Conservation (phyloP, 2,113 vertebrate genomes). For the Mirounga angustirostris region DNA sequence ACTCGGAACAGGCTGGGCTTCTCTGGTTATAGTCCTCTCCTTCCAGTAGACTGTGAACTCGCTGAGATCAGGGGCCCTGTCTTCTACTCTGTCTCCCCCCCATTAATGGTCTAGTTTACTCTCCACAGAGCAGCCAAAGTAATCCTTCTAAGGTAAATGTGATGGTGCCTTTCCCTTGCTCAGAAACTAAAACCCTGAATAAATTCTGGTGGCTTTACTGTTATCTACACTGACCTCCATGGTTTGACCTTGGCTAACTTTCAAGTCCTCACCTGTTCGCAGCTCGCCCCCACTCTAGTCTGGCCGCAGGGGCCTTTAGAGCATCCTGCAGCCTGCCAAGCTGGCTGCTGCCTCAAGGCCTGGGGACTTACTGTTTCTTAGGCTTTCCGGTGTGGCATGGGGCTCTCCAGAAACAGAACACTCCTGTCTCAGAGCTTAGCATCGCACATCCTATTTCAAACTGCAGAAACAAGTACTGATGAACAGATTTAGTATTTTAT, state of each 20-base stretch:
- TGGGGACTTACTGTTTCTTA: not conserved
- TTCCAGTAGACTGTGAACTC: not conserved
- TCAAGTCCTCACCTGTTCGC: not conserved
- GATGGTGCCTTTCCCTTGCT: not conserved
- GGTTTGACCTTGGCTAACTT: not conserved
- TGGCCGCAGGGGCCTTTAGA: not conserved
- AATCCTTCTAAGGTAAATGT: not conserved
- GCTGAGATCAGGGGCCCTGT: not conserved
- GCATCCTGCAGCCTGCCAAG: not conserved
- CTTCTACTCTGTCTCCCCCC: not conserved
- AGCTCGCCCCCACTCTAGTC: not conserved
- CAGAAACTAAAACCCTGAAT: not conserved
- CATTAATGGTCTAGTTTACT: not conserved
- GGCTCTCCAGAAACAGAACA: slow-evolving; percentile 7
- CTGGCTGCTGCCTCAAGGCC: not conserved
- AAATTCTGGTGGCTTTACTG: not conserved
- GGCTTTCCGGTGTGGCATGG: not conserved
- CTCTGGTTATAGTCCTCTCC: not conserved
- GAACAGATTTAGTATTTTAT: slow-evolving; percentile 62
- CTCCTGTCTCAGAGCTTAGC: not conserved
- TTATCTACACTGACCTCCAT: not conserved
- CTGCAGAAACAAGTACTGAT: slow-evolving; percentile 58
- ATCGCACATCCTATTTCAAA: slow-evolving; percentile 63
- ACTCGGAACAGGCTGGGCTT: not conserved
- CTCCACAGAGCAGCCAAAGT: not conserved